Conservation (phyloP, 2,797 vertebrate genomes). For the Florisuga fusca region DNA sequence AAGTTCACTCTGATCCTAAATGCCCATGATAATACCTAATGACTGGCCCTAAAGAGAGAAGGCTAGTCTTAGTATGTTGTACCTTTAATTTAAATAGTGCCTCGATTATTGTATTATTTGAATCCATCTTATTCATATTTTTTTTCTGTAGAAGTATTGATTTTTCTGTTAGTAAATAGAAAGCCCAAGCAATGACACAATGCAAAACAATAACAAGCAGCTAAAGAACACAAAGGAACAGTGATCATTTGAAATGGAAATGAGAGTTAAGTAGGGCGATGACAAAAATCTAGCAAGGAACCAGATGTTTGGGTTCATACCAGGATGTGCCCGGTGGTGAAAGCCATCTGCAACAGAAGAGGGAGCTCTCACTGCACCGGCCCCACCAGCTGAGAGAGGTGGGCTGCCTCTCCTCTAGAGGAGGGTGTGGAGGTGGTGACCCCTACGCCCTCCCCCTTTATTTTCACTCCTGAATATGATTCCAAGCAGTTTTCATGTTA, state of each 20-base stretch:
- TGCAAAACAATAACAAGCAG: not conserved
- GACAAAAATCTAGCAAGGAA: not conserved
- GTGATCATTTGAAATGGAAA: not conserved
- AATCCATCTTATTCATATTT: not conserved
- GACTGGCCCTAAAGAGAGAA: not conserved
- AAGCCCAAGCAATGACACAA: not conserved
- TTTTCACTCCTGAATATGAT: not conserved
- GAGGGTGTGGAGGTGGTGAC: not conserved
- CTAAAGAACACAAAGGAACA: not conserved
- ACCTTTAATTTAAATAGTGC: not conserved
- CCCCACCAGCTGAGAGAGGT: not conserved
- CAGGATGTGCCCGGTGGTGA: accelerated
- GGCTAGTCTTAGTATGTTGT: not conserved
- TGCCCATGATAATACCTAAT: not conserved
- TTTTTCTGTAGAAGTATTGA: not conserved
- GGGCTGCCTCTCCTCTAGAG: not conserved
- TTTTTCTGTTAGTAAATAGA: not conserved
- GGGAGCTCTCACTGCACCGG: constrained; percentile 49
- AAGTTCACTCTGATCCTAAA: not conserved
- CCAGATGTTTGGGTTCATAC: not conserved
- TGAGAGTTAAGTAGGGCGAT: not conserved
- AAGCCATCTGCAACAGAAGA: constrained; percentile 4
- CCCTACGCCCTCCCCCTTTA: not conserved
- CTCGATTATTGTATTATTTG: not conserved
- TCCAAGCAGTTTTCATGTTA: not conserved